phyloP scores from a whole-genome alignment of 2,888 invertebrate species.

The Tolmerus cingulatus region DNA sequence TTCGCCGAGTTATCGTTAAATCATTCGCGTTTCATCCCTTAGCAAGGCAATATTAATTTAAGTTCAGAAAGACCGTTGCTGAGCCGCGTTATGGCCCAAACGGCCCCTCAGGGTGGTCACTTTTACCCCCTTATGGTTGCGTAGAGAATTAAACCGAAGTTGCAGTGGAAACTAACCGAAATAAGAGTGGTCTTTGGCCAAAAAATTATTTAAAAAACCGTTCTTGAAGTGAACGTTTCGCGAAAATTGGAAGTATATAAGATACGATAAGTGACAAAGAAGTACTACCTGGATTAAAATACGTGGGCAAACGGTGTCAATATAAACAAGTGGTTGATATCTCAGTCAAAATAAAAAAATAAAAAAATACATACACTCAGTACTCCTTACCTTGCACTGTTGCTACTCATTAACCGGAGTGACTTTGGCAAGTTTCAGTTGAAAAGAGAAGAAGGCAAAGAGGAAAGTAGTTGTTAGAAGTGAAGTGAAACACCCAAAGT shows the following conservation, averaged over 20 bases:
- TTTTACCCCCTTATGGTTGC: constrained; percentile 51
- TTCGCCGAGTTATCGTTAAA: constrained; percentile 50
- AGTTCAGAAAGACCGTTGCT: constrained; percentile 51
- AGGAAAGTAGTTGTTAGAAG: neutral
- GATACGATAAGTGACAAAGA: neutral
- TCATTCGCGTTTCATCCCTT: constrained; percentile 56
- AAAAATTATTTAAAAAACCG: neutral
- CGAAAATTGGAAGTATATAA: neutral
- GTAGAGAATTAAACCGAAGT: constrained; percentile 43
- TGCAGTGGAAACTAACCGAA: neutral
- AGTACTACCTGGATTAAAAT: neutral
- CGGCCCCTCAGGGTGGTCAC: constrained; percentile 53
- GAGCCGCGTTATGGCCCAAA: constrained; percentile 53
- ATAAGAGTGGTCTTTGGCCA: neutral
- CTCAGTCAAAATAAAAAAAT: neutral
- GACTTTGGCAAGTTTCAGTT: neutral
- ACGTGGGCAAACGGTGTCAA: neutral
- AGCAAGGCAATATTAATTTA: constrained; percentile 52
- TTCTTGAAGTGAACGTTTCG: neutral
- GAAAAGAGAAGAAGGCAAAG: neutral
- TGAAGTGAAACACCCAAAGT: neutral
- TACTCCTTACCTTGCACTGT: neutral
- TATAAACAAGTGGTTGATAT: constrained; percentile 9
- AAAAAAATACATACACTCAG: neutral
- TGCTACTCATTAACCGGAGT: neutral